Percentiles rank a stretch among this genome's conserved stretches.
These are phyloP conservation scores for Sinocyclocheilus anshuiensis DNA, from an alignment of 2,113 vertebrate genomes.

Conservation along the genomic window DNA sequence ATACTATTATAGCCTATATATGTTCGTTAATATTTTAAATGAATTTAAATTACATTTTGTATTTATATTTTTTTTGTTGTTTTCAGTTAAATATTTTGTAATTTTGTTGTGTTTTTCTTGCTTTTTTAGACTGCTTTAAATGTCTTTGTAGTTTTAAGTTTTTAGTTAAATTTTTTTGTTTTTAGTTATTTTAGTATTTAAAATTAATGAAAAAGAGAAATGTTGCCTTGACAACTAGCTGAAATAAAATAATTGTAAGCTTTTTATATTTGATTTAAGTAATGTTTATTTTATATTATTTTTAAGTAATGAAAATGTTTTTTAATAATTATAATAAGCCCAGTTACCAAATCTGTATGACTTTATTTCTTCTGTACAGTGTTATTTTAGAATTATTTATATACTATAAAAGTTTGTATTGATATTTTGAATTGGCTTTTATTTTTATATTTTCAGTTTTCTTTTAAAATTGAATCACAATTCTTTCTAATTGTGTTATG, in stretches of 20 bases:
- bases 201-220: neutral
- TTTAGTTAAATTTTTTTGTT: too few species aligned
- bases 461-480: too few species aligned
- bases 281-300: neutral
- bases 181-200: neutral
- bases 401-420: neutral
- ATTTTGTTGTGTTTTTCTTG: neutral
- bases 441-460: neutral
- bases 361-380: neutral
- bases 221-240: neutral
- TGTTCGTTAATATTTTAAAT: neutral
- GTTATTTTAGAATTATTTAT: neutral
- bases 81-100: neutral
- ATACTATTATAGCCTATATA: too few species aligned
- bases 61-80: neutral
- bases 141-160: neutral
- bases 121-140: neutral
- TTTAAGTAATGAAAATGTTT: neutral
- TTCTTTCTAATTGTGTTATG: too few species aligned
- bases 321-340: neutral
- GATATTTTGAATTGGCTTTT: neutral
- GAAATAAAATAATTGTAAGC: neutral
- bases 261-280: neutral
- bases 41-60: neutral
- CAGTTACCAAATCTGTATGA: neutral